Base-by-base conservation (phyloP, 2,888 invertebrate species). In the Onchidella celtica region DNA sequence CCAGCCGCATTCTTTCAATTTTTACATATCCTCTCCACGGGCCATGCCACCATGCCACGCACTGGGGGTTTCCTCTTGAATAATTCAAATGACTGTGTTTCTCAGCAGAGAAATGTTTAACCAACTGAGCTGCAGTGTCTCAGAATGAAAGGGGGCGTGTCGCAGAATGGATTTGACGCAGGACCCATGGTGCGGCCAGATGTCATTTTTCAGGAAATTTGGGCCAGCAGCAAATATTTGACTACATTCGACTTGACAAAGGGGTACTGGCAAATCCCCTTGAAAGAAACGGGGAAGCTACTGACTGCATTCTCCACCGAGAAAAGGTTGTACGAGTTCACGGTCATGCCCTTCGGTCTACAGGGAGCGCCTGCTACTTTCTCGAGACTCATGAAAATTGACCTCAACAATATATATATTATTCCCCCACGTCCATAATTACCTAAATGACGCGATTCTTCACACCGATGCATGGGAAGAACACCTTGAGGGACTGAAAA, bases 161-260 rank as follows among this genome's bases (percentile, higher is more conserved):
- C n/a, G n/a, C n/a, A n/a, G n/a, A n/a, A n/a, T n/a, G n/a, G n/a
- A 2, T 88, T 86, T 83, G 87, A 87, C 69, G 76, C 83, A 11
- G 89, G 88, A 72, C 86, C 87, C 6, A 84, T 88, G 65, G 82
- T 81, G 6, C 83, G 85, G 55, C 36, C 75, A 11, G 88, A 87
- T 11, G 82, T 83, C 32, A 85, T 88, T 4, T 86, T 87, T 85
- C 73, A 79, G 2, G 80, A 85, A 24, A 29, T 86, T 0, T 40
- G 72, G 2, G 24, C 82, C 3, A 57, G 65, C 4, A 63, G 72
- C 36, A 85, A 80, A 63, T 87, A 81, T 79, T 79, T 87, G 4
- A 66, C 82, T 9, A 78, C 73, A 59, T 68, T 78, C 1, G 82
- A 82, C 40, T 27, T 82, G 6, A 21, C 59, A 3, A 77, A 78